Percentiles rank a stretch among this genome's conserved stretches.
These are phyloP conservation scores for Zonotrichia leucophrys DNA, from an alignment of 2,113 vertebrate species.

Conservation along the genomic window DNA sequence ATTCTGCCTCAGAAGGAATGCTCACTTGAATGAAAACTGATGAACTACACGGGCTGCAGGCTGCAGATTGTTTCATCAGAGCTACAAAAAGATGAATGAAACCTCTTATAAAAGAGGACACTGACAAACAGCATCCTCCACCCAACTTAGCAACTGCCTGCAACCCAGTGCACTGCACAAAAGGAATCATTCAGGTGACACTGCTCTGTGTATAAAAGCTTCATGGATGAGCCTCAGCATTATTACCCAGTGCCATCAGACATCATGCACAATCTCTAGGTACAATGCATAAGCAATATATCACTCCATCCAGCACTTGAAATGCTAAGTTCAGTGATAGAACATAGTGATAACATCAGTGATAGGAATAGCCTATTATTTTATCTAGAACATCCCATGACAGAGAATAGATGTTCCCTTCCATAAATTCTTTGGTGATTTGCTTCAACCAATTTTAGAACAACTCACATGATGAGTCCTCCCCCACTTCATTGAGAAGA, in stretches of 20 bases:
- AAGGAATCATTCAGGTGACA: background rate
- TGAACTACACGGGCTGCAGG: background rate
- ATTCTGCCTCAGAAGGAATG: background rate
- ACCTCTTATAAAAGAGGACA: background rate
- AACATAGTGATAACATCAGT: background rate
- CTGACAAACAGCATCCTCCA: background rate
- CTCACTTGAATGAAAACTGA: background rate
- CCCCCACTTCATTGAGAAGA: background rate
- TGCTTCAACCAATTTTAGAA: conserved; percentile 13
- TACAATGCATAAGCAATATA: background rate
- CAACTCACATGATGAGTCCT: background rate
- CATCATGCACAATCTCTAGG: background rate
- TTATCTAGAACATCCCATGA: background rate
- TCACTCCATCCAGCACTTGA: background rate
- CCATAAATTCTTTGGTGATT: background rate
- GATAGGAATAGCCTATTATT: background rate
- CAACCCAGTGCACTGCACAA: background rate
- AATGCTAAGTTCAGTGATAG: background rate
- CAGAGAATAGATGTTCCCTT: background rate
- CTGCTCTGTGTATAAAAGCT: background rate
- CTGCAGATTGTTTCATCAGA: background rate
- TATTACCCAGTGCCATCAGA: background rate
- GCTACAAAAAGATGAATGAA: background rate
- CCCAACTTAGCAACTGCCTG: background rate
- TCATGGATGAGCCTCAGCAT: background rate